A percentile compares a stretch with the other conserved stretches of the same genome.
These are phyloP conservation scores for Unio delphinus DNA, from an alignment of 2,888 invertebrate genomes.

Conservation along the genomic window DNA sequence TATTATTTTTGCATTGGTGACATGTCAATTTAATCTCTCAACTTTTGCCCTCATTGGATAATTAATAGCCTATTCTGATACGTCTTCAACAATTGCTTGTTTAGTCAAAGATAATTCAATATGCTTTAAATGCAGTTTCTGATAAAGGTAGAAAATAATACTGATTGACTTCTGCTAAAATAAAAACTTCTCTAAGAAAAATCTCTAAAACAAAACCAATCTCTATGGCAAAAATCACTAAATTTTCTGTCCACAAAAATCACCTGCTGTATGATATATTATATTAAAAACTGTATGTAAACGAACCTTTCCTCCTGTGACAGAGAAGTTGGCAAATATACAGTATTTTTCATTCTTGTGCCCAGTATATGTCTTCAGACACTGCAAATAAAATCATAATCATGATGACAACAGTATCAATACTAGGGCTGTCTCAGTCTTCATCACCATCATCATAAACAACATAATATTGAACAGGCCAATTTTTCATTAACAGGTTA, in stretches of 20 bases:
- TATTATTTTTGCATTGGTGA: too few species aligned
- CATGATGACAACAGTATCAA: not conserved
- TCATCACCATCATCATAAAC: not conserved
- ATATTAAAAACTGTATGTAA: not conserved
- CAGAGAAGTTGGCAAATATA: constrained; percentile 99
- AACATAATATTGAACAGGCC: too few species aligned
- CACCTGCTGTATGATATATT: not conserved
- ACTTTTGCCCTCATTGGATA: not conserved
- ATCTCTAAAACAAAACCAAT: too few species aligned
- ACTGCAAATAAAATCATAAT: constrained; percentile 71
- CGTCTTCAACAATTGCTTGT: not conserved
- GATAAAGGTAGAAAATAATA: too few species aligned
- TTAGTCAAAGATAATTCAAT: not conserved
- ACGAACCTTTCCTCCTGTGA: constrained; percentile 96
- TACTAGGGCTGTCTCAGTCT: not conserved
- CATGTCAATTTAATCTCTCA: not conserved
- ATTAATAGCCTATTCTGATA: not conserved
- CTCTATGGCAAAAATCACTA: too few species aligned
- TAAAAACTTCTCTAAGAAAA: too few species aligned
- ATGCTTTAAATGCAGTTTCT: too few species aligned
- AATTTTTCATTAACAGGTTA: too few species aligned
- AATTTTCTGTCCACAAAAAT: too few species aligned
- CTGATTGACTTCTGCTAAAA: too few species aligned
- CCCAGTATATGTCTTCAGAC: constrained; percentile 97
- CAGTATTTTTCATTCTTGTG: constrained; percentile 99